These are phyloP conservation scores for Apamea crenata DNA, from an alignment of 2,888 invertebrate genomes.

Conservation along the genomic window DNA sequence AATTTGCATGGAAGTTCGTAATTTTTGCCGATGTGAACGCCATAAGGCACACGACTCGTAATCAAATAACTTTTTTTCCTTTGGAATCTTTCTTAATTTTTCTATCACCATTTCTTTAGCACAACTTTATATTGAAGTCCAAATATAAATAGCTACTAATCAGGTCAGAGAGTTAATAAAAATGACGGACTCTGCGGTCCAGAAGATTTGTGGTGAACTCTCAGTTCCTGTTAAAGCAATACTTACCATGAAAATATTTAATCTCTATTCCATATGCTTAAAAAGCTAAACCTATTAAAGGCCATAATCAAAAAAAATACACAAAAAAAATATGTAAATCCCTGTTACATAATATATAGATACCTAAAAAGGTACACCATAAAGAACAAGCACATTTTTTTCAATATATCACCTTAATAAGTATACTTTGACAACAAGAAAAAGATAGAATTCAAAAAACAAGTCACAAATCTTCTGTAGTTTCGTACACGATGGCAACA, in stretches of 20 bases:
- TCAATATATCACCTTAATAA: not conserved
- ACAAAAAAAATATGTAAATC: no score
- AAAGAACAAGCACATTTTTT: no score
- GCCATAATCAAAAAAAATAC: no score
- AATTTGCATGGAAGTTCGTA: no score
- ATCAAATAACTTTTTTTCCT: not conserved
- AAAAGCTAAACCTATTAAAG: no score
- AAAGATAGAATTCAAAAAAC: not conserved
- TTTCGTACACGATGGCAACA: not conserved
- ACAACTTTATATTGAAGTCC: not conserved
- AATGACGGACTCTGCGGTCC: constrained; percentile 18
- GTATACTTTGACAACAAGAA: not conserved
- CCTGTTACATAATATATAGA: no score
- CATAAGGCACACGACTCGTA: no score
- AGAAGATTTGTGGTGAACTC: constrained; percentile 31
- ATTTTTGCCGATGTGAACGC: no score
- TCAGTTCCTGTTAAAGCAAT: constrained; percentile 39
- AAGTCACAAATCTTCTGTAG: constrained; percentile 27
- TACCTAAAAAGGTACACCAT: no score
- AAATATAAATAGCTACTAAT: constrained; percentile 27
- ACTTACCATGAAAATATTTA: not conserved
- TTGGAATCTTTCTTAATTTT: no score
- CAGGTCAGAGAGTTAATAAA: constrained; percentile 53
- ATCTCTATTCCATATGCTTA: no score
- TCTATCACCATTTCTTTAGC: not conserved